phyloP scores from a whole-genome alignment of 2,113 vertebrate genomes.

The Fregetta grallaria region DNA sequence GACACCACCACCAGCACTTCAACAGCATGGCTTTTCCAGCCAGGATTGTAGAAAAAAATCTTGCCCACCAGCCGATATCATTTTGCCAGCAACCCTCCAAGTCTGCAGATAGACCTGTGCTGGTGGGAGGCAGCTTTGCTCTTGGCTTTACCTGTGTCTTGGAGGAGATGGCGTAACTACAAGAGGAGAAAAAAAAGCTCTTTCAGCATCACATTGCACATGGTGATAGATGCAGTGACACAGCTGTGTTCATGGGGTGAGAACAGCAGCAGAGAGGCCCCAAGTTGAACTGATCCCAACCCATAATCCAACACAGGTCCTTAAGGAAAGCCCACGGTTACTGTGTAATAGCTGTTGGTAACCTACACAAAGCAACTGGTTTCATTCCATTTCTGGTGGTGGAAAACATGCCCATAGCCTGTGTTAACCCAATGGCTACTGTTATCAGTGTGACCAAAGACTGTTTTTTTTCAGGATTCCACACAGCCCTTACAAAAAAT shows the following conservation, averaged over 20 bases:
- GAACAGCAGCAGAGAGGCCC: not conserved
- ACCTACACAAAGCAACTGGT: not conserved
- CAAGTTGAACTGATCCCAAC: not conserved
- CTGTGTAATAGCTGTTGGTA: not conserved
- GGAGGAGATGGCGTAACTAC: not conserved
- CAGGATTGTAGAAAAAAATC: not conserved
- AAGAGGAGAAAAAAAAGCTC: not conserved
- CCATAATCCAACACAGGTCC: no score
- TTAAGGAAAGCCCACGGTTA: not conserved
- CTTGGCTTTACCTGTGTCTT: not conserved
- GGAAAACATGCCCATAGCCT: not conserved
- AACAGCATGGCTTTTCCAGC: not conserved
- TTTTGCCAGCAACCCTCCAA: not conserved
- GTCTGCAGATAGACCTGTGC: not conserved
- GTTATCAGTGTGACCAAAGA: not conserved
- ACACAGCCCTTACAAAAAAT: not conserved
- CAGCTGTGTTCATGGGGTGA: rapidly evolving
- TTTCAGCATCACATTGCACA: not conserved
- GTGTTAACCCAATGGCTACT: not conserved
- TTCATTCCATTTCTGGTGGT: not conserved
- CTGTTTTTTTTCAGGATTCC: not conserved
- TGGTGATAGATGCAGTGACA: not conserved
- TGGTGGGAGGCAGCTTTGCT: not conserved
- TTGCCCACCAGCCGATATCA: rapidly evolving
- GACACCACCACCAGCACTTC: not conserved